Percentiles rank a stretch among this genome's conserved stretches.
phyloP scores from a whole-genome alignment of 2,888 invertebrate species.

The Phaonia tiefii region DNA sequence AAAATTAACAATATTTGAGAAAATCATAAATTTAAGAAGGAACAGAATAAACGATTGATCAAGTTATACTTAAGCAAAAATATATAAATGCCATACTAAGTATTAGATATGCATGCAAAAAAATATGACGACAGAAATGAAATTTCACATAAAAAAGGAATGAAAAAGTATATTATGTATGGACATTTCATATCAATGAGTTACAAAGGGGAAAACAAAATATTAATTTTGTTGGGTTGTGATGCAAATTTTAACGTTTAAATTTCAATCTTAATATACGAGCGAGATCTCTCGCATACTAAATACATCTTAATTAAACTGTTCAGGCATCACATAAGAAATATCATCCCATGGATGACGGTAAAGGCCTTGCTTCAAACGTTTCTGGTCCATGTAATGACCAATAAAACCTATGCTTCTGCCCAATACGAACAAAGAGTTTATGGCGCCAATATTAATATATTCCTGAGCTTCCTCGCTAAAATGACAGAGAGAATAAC shows the following conservation, averaged over 20 bases:
- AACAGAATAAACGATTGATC: slow-evolving; percentile 22
- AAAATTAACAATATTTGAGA: slow-evolving; percentile 24
- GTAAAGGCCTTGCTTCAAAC: slow-evolving; percentile 98
- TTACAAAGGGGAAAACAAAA: neutral
- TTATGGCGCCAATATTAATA: slow-evolving; percentile 97
- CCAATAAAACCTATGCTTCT: slow-evolving; percentile 99
- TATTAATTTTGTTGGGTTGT: slow-evolving; percentile 44
- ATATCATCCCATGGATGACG: slow-evolving; percentile 99
- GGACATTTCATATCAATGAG: slow-evolving; percentile 19
- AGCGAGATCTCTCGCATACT: neutral
- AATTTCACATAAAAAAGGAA: slow-evolving; percentile 54
- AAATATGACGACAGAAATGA: slow-evolving; percentile 35
- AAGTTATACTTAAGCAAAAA: slow-evolving; percentile 42
- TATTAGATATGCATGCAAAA: slow-evolving; percentile 40
- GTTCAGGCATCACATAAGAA: slow-evolving; percentile 81
- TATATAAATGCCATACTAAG: slow-evolving; percentile 58
- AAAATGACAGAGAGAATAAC: too few species aligned
- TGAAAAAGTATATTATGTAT: slow-evolving; percentile 54
- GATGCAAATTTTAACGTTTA: slow-evolving; percentile 35
- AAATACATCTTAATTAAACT: slow-evolving; percentile 76
- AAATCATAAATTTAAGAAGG: neutral
- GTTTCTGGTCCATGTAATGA: slow-evolving; percentile 98
- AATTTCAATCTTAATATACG: slow-evolving; percentile 2
- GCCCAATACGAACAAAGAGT: slow-evolving; percentile 98
- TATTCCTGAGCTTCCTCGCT: slow-evolving; percentile 99